Conservation (phyloP, 2,797 vertebrate genomes). For the Betta splendens region DNA sequence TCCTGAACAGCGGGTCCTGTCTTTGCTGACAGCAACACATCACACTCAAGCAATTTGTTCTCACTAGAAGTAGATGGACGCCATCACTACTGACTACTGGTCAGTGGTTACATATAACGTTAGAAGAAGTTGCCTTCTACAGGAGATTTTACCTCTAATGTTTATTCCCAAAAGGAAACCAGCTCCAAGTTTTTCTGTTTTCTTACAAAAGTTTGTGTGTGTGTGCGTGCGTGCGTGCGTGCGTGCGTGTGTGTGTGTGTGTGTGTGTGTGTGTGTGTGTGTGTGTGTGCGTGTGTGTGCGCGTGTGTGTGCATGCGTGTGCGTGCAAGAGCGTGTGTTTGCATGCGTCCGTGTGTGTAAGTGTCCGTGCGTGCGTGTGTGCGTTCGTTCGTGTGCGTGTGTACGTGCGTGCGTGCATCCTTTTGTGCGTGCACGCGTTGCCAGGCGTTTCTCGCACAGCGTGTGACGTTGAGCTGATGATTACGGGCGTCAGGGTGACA, state of each 20-base stretch:
- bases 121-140: too few species aligned
- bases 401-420: not conserved
- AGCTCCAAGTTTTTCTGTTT: too few species aligned
- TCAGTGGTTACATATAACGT: too few species aligned
- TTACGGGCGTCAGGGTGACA: slow-evolving; percentile 62
- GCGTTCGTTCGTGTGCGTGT: not conserved
- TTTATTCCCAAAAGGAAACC: too few species aligned
- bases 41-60: too few species aligned
- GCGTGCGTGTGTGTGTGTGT: slow-evolving; percentile 7
- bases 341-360: slow-evolving; percentile 5
- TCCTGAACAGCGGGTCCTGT: too few species aligned
- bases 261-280: slow-evolving; percentile 10
- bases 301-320: not conserved
- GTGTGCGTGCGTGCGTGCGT: too few species aligned
- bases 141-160: too few species aligned
- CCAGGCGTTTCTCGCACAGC: slow-evolving; percentile 43
- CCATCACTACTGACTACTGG: too few species aligned
- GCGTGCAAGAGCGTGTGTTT: not conserved
- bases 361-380: slow-evolving; percentile 7
- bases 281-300: not conserved
- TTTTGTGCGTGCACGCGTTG: slow-evolving; percentile 22
- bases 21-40: too few species aligned
- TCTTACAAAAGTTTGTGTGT: too few species aligned
- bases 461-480: slow-evolving; percentile 66
- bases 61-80: too few species aligned